Conservation (phyloP, 2,888 invertebrate genomes). For the Pseudococcus longispinus region DNA sequence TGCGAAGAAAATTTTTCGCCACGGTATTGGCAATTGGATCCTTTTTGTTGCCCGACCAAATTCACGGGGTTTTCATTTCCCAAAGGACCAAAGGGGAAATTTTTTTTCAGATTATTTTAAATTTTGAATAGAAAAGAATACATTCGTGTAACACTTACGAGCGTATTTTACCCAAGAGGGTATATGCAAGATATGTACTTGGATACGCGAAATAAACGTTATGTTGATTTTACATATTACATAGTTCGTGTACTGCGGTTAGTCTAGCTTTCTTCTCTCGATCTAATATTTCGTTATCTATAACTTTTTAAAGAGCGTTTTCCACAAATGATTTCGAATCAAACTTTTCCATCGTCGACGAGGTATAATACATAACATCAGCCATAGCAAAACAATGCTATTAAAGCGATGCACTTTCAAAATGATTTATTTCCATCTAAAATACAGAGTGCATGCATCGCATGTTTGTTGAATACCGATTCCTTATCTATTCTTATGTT, state of each 20-base stretch:
- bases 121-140: slow-evolving; percentile 11
- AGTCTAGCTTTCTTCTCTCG: background rate
- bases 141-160: background rate
- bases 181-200: background rate
- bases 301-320: background rate
- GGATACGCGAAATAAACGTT: background rate
- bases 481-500: too few species aligned
- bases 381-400: background rate
- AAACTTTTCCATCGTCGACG: background rate
- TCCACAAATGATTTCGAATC: background rate
- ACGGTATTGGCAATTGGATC: background rate
- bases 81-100: background rate
- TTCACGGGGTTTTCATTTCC: background rate
- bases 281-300: background rate
- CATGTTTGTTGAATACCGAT: background rate
- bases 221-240: background rate
- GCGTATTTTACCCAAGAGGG: background rate
- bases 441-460: too few species aligned
- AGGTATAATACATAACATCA: too few species aligned
- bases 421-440: background rate
- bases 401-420: background rate
- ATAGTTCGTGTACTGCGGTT: background rate
- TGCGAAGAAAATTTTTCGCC: background rate
- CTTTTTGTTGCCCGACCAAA: background rate
- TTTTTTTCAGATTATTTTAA: slow-evolving; percentile 29